A percentile compares a stretch with the other conserved stretches of the same genome.
Conservation (phyloP, 2,797 vertebrate genomes). For the Odontamblyopus rebecca region DNA sequence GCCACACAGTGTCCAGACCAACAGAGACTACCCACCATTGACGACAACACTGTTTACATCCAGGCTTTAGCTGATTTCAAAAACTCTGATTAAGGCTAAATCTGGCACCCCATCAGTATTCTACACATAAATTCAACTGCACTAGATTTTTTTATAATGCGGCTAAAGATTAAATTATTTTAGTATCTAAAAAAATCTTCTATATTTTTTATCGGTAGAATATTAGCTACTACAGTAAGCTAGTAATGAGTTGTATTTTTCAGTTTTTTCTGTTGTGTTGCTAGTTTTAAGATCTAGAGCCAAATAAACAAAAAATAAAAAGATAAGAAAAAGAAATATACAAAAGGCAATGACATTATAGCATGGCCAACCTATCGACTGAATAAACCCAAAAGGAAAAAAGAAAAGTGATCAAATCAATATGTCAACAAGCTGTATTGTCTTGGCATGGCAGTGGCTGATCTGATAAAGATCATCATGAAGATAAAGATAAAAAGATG, state of each 20-base stretch:
- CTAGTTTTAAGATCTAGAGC: background rate
- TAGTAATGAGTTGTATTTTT: background rate
- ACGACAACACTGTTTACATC: slow-evolving; percentile 51
- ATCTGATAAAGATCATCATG: background rate
- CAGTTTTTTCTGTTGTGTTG: too few species aligned
- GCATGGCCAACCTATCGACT: background rate
- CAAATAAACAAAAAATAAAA: background rate
- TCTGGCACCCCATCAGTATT: background rate
- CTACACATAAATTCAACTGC: background rate
- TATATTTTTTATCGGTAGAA: too few species aligned
- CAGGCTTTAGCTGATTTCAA: slow-evolving; percentile 22
- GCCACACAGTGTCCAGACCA: slow-evolving; percentile 18
- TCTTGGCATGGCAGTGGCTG: slow-evolving; percentile 1
- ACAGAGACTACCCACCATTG: slow-evolving; percentile 28
- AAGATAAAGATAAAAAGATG: background rate
- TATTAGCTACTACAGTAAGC: background rate
- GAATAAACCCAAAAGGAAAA: background rate
- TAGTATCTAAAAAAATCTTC: too few species aligned
- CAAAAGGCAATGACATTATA: background rate
- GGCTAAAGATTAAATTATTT: too few species aligned
- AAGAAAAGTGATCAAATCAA: background rate
- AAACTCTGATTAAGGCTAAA: background rate
- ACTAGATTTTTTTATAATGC: background rate
- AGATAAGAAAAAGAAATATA: background rate
- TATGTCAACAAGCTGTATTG: slow-evolving; percentile 9